These are phyloP conservation scores for Dicyrtomina minuta DNA, from an alignment of 2,888 invertebrate species.

Conservation along the genomic window DNA sequence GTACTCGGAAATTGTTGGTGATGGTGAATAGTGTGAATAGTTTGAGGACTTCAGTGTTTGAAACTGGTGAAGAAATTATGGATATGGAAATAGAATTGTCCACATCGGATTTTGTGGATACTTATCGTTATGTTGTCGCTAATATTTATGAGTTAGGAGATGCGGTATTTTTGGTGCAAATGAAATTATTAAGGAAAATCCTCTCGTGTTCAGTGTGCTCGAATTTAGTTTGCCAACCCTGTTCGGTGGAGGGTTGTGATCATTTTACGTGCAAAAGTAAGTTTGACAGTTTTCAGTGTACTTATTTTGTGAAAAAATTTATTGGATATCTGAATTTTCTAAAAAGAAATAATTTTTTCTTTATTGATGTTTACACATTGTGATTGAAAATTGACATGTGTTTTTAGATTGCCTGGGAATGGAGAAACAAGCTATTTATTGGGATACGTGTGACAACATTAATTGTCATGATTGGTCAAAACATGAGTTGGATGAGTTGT, in stretches of 20 bases:
- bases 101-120: slow-evolving; percentile 11
- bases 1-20: background rate
- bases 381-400: no score
- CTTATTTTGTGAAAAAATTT: no score
- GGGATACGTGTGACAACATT: slow-evolving; percentile 3
- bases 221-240: slow-evolving; percentile 23
- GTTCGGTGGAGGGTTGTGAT: slow-evolving; percentile 15
- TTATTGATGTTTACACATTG: no score
- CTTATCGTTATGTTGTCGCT: slow-evolving; percentile 16
- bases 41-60: background rate
- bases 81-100: slow-evolving; percentile 14
- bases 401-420: slow-evolving; percentile 37
- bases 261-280: slow-evolving; percentile 46
- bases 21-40: slow-evolving; percentile 9
- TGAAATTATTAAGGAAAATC: slow-evolving; percentile 26
- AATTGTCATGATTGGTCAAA: slow-evolving; percentile 23
- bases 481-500: slow-evolving; percentile 7
- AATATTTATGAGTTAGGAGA: slow-evolving; percentile 19
- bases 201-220: slow-evolving; percentile 40
- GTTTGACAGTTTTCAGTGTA: background rate
- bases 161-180: slow-evolving; percentile 20
- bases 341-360: no score
- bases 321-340: no score
- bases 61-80: slow-evolving; percentile 10
- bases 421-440: slow-evolving; percentile 11